phyloP scores from a whole-genome alignment of 2,888 invertebrate genomes.

The Brachycybe producta region DNA sequence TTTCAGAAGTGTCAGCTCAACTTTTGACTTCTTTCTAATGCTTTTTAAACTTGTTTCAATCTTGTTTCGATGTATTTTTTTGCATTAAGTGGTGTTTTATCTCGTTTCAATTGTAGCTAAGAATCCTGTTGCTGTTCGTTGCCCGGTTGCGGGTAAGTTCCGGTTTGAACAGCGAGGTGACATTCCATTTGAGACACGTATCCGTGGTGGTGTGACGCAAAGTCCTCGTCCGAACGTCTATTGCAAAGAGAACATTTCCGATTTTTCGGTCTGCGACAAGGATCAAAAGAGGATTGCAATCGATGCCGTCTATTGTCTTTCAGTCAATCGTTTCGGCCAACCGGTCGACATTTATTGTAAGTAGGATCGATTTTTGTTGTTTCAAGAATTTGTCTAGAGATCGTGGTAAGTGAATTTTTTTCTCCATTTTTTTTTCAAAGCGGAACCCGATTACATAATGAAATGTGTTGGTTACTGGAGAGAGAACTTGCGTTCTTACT shows the following conservation, averaged over 20 bases:
- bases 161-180: constrained; percentile 87
- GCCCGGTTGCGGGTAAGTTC: constrained; percentile 93
- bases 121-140: constrained; percentile 79
- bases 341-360: constrained; percentile 87
- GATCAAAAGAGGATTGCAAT: constrained; percentile 89
- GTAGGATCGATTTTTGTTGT: constrained; percentile 16
- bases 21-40: too few species aligned
- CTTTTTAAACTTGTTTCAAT: neutral
- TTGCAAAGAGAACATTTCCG: constrained; percentile 86
- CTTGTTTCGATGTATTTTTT: constrained; percentile 25
- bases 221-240: constrained; percentile 84
- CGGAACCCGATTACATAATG: constrained; percentile 89
- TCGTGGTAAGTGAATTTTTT: constrained; percentile 4
- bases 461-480: constrained; percentile 97
- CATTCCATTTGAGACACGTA: constrained; percentile 78
- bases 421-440: constrained; percentile 31
- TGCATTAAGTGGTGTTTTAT: constrained; percentile 1
- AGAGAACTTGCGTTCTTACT: constrained; percentile 89
- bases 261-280: constrained; percentile 87
- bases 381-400: neutral
- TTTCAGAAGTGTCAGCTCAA: too few species aligned
- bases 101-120: constrained; percentile 41
- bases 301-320: constrained; percentile 89
- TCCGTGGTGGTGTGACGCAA: constrained; percentile 86
- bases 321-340: constrained; percentile 88